phyloP scores from a whole-genome alignment of 2,797 vertebrate species.

The Valencia hispanica region DNA sequence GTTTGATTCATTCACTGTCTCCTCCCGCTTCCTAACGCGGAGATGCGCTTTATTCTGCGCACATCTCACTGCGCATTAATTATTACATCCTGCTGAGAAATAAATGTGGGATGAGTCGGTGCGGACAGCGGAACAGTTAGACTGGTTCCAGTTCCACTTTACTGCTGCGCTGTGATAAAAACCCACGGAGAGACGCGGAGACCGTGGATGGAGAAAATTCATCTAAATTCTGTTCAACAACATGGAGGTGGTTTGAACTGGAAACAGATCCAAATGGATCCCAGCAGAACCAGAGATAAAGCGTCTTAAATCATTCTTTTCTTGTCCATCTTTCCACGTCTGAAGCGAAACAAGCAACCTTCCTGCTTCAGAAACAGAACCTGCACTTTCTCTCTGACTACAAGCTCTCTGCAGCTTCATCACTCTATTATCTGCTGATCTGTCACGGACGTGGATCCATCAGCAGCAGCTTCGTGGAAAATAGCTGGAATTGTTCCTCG shows the following conservation, averaged over 20 bases:
- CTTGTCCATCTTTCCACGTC: too few species aligned
- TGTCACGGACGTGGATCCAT: neutral
- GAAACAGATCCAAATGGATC: neutral
- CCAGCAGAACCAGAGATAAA: neutral
- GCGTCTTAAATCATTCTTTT: neutral
- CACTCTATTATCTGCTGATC: neutral
- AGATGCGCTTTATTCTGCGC: neutral
- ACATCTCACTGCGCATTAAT: neutral
- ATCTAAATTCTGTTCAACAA: neutral
- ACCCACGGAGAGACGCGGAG: neutral
- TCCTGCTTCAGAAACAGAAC: too few species aligned
- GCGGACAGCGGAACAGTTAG: neutral
- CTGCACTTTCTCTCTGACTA: neutral
- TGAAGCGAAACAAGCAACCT: neutral
- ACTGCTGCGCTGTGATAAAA: neutral
- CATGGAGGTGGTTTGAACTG: neutral
- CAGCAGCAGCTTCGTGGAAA: slow-evolving; percentile 2
- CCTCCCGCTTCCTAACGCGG: neutral
- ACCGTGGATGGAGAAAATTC: neutral
- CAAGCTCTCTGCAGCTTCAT: neutral
- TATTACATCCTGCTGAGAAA: neutral
- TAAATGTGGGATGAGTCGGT: neutral
- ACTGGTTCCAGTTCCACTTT: neutral
- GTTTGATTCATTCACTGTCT: neutral
- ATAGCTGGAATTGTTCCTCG: neutral